Evolutionary conservation across 2,113 vertebrate genomes (phyloP).

Genomic region (Ornithorhynchus anatinus): DNA sequence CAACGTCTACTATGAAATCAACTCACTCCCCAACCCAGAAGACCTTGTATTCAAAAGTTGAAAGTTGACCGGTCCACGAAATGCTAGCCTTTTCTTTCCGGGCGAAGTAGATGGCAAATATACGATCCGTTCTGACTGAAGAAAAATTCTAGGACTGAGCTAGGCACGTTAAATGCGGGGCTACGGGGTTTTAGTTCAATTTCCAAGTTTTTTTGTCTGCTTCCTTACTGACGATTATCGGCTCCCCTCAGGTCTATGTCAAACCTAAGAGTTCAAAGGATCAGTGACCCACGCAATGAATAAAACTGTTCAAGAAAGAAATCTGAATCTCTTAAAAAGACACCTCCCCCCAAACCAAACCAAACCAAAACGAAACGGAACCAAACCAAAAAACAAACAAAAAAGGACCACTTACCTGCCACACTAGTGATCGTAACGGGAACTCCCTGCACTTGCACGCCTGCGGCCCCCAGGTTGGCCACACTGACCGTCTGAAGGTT

Average conservation of each 20-base stretch:
- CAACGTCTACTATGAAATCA: too few relatives aligned
- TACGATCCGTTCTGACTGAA: too few relatives aligned
- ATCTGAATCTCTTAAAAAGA: background rate
- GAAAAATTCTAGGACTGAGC: too few relatives aligned
- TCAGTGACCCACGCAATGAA: background rate
- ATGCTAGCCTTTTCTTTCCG: too few relatives aligned
- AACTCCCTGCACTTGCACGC: conserved; percentile 95
- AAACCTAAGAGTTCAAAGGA: background rate
- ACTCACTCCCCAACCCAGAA: too few relatives aligned
- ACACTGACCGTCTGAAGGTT: conserved; percentile 97
- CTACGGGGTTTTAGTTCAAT: background rate
- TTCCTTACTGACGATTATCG: background rate
- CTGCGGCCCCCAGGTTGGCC: conserved; percentile 88
- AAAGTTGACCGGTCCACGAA: too few relatives aligned
- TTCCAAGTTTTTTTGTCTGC: background rate
- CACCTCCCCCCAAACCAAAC: too few relatives aligned
- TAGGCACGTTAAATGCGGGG: too few relatives aligned
- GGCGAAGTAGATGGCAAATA: too few relatives aligned
- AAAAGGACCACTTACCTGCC: conserved; percentile 81
- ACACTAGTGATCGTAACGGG: conserved; percentile 96
- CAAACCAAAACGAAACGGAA: too few relatives aligned
- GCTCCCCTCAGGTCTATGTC: background rate
- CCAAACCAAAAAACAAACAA: too few relatives aligned
- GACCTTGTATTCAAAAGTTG: too few relatives aligned
- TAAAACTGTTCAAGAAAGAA: background rate